phyloP scores from a whole-genome alignment of 2,113 vertebrate species.

The Xenus cinereus region DNA sequence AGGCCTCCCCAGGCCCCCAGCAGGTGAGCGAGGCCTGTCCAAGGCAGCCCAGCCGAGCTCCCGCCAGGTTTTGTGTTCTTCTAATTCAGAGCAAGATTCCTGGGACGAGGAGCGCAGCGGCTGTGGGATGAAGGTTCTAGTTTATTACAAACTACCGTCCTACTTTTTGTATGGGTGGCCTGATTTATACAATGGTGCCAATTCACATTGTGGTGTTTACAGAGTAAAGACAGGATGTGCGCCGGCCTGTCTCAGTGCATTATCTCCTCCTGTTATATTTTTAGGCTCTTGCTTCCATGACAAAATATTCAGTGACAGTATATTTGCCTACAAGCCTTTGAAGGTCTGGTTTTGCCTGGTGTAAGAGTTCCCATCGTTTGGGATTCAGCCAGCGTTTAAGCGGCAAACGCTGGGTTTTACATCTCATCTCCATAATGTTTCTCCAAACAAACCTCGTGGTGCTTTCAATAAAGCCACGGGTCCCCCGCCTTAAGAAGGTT shows the following conservation, averaged over 20 bases:
- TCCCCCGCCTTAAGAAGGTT: background rate
- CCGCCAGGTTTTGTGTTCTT: background rate
- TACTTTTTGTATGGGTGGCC: background rate
- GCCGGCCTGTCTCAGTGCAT: conserved; percentile 14
- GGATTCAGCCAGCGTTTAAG: background rate
- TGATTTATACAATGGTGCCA: background rate
- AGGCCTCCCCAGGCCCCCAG: background rate
- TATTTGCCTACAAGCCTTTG: conserved; percentile 23
- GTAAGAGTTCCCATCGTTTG: background rate
- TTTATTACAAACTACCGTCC: background rate
- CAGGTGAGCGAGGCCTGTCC: too few relatives aligned
- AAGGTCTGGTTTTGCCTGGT: background rate
- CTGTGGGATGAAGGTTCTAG: background rate
- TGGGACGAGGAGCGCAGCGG: rapidly evolving
- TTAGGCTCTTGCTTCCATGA: conserved; percentile 33
- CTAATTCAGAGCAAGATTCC: rapidly evolving
- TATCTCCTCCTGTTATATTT: conserved; percentile 12
- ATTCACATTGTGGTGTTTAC: background rate
- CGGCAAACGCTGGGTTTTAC: background rate
- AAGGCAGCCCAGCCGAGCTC: background rate
- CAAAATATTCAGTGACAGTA: conserved; percentile 36
- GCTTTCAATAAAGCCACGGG: background rate
- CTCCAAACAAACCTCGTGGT: background rate
- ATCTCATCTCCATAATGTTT: background rate
- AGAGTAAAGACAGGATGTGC: conserved; percentile 21